Evolutionary conservation across 2,113 vertebrate species (phyloP).

Genomic region (Anolis sagrei): DNA sequence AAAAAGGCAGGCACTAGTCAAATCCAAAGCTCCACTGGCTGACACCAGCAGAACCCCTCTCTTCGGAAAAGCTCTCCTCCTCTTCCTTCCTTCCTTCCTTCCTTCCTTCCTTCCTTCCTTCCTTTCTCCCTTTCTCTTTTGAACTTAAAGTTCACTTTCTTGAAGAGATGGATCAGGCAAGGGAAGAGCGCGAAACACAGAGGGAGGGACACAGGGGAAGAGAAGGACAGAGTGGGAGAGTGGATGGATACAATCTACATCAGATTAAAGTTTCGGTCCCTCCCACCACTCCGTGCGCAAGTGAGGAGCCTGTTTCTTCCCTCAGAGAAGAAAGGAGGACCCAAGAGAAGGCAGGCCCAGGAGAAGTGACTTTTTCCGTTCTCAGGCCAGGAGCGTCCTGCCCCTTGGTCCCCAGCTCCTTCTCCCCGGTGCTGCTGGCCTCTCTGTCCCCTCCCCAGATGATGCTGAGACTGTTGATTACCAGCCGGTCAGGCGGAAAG

Average conservation of each 20-base stretch:
- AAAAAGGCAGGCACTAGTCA: slow-evolving; percentile 66
- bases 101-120: slow-evolving; percentile 58
- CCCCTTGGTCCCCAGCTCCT: not conserved
- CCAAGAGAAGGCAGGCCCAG: not conserved
- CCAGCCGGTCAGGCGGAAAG: not conserved
- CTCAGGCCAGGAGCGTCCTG: not conserved
- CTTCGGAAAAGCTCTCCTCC: slow-evolving; percentile 68
- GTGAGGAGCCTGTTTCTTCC: not conserved
- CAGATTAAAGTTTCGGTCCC: slow-evolving; percentile 78
- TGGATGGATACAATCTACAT: slow-evolving; percentile 76
- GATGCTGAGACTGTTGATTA: not conserved
- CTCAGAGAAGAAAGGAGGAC: not conserved
- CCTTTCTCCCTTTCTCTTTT: slow-evolving; percentile 60
- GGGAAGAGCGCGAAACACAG: slow-evolving; percentile 70
- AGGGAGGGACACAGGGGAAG: slow-evolving; percentile 76
- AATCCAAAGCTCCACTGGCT: slow-evolving; percentile 69
- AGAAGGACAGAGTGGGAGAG: slow-evolving; percentile 65
- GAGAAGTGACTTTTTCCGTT: not conserved
- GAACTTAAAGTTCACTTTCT: slow-evolving; percentile 80
- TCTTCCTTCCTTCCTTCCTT: slow-evolving; percentile 55
- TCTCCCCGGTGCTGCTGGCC: not conserved
- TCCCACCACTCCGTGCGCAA: slow-evolving; percentile 57
- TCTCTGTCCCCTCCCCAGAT: not conserved
- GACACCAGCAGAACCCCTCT: slow-evolving; percentile 56
- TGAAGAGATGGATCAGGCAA: slow-evolving; percentile 75